These are phyloP conservation scores for Grus americana DNA, from an alignment of 2,113 vertebrate genomes.

Conservation along the genomic window DNA sequence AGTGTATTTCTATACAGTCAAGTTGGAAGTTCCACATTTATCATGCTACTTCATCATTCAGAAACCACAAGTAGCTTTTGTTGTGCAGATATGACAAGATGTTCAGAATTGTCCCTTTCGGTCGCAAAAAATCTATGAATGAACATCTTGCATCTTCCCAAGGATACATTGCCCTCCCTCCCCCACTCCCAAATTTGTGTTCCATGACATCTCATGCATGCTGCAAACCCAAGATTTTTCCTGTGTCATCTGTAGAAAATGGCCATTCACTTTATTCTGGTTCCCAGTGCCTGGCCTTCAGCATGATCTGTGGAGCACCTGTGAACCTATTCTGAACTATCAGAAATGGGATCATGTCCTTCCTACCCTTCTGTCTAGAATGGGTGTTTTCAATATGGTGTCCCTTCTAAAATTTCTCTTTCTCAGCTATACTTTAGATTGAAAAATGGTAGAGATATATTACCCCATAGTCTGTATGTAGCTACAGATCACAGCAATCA, in stretches of 20 bases:
- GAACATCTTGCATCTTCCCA: not conserved
- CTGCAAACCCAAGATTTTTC: not conserved
- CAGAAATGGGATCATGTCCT: not conserved
- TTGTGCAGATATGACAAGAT: not conserved
- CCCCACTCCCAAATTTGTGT: not conserved
- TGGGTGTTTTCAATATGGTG: not conserved
- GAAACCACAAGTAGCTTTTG: not conserved
- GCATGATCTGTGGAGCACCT: not conserved
- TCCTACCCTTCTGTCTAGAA: not conserved
- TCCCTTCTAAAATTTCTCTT: not conserved
- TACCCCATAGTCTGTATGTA: not conserved
- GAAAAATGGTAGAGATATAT: not conserved
- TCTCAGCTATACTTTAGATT: not conserved
- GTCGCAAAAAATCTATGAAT: not conserved
- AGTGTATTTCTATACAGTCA: not conserved
- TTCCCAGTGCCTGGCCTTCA: not conserved
- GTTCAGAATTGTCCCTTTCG: not conserved
- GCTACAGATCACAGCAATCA: not conserved
- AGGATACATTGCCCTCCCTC: not conserved
- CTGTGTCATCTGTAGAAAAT: not conserved
- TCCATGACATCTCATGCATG: not conserved
- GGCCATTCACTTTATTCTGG: not conserved
- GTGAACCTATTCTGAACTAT: not conserved
- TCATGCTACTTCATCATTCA: not conserved
- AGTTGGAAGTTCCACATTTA: not conserved